Conservation (phyloP, 2,113 vertebrate genomes). For the Sigmodon hispidus region DNA sequence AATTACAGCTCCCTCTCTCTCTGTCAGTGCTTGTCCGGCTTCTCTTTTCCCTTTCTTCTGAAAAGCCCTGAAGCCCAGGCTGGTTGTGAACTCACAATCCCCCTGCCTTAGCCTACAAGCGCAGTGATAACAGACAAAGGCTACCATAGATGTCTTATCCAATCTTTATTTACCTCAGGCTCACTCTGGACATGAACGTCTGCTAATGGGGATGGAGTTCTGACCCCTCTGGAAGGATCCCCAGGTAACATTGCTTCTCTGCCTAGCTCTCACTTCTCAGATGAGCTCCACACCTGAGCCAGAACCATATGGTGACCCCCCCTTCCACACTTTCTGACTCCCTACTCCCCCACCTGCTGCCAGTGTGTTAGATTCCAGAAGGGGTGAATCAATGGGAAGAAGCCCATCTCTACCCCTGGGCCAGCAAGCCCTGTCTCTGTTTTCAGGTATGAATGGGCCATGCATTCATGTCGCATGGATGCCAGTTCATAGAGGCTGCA, state of each 20-base stretch:
- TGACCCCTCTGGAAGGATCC: too few species aligned
- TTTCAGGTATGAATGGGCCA: background rate
- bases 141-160: background rate
- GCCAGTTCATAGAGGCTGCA: accelerated
- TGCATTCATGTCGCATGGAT: too few species aligned
- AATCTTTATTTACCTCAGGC: background rate
- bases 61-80: background rate
- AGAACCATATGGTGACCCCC: background rate
- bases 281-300: background rate
- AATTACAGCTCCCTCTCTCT: background rate
- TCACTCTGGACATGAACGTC: background rate
- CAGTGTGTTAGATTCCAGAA: background rate
- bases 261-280: too few species aligned
- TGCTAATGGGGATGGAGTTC: background rate
- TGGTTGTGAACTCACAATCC: background rate
- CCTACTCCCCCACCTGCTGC: too few species aligned
- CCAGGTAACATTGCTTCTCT: accelerated
- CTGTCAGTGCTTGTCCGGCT: background rate
- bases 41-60: background rate
- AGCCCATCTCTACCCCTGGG: background rate
- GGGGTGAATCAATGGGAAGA: background rate
- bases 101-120: background rate
- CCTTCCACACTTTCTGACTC: accelerated
- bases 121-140: background rate
- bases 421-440: accelerated